Percentiles rank a stretch among this genome's conserved stretches.
phyloP scores from a whole-genome alignment of 2,797 vertebrate genomes.

The Centroberyx gerrardi region DNA sequence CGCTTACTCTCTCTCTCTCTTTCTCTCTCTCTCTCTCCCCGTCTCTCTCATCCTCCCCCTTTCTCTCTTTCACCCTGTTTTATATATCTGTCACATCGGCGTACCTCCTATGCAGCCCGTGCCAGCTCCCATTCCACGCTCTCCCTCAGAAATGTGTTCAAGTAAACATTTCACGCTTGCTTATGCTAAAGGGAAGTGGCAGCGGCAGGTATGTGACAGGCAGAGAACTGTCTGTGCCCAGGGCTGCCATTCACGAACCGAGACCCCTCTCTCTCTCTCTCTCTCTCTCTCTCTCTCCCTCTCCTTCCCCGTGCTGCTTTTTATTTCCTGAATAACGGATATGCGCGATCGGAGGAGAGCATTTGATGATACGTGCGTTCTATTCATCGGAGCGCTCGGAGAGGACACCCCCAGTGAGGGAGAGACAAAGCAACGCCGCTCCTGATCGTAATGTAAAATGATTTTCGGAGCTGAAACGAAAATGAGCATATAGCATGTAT shows the following conservation, averaged over 20 bases:
- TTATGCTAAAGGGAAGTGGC: constrained; percentile 87
- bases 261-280: constrained; percentile 12
- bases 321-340: constrained; percentile 67
- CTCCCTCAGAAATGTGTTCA: constrained; percentile 83
- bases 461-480: constrained; percentile 61
- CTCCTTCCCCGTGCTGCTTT: constrained; percentile 49
- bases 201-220: constrained; percentile 85
- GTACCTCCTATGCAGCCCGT: constrained; percentile 78
- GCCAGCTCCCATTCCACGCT: constrained; percentile 84
- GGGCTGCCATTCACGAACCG: constrained; percentile 64
- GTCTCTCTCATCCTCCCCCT: constrained; percentile 35
- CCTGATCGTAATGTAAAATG: constrained; percentile 72
- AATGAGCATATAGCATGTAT: constrained; percentile 36
- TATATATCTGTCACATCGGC: constrained; percentile 84
- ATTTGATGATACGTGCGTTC: constrained; percentile 56
- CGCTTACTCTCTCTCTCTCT: constrained; percentile 36
- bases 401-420: constrained; percentile 60
- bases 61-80: constrained; percentile 72
- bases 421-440: constrained; percentile 52
- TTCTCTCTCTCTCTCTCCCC: constrained; percentile 56
- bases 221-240: constrained; percentile 80
- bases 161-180: constrained; percentile 87
- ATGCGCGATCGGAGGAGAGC: constrained; percentile 51
- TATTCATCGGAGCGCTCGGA: constrained; percentile 55
- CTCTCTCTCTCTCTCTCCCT: constrained; percentile 28